phyloP scores from a whole-genome alignment of 2,113 vertebrate genomes.

The Seriola rivoliana region DNA sequence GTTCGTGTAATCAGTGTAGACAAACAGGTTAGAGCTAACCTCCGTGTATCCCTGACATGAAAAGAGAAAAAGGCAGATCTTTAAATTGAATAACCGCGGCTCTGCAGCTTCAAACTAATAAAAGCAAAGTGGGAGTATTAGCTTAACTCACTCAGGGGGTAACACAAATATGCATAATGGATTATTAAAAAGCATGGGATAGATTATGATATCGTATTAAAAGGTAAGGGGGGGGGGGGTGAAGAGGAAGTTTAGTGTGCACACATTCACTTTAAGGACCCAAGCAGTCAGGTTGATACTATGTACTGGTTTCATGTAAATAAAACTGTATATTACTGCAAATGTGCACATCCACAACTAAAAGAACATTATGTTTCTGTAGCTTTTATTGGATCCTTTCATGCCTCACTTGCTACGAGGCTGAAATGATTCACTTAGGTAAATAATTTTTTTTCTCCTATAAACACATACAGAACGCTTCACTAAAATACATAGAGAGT shows the following conservation, averaged over 20 bases:
- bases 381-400: slow-evolving; percentile 9
- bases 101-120: slow-evolving; percentile 22
- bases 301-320: not conserved
- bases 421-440: slow-evolving; percentile 9
- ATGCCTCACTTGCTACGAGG: slow-evolving; percentile 19
- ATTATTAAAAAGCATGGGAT: slow-evolving; percentile 21
- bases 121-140: slow-evolving; percentile 33
- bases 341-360: not conserved
- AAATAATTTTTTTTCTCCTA: slow-evolving; percentile 17
- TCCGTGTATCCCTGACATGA: not conserved
- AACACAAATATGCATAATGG: slow-evolving; percentile 24
- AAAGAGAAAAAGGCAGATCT: slow-evolving; percentile 9
- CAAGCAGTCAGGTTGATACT: slow-evolving; percentile 5
- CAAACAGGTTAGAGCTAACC: slow-evolving; percentile 14
- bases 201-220: slow-evolving; percentile 26
- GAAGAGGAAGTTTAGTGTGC: not conserved
- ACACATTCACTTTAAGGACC: not conserved
- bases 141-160: slow-evolving; percentile 8
- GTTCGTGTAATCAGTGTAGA: slow-evolving; percentile 13
- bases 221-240: not conserved
- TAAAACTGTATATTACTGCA: not conserved
- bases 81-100: slow-evolving; percentile 20
- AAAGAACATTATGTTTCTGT: slow-evolving; percentile 1
- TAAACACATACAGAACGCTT: slow-evolving; percentile 5
- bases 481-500: slow-evolving; percentile 23